These are phyloP conservation scores for Melikaiella ostensackeni DNA, from an alignment of 2,888 invertebrate species.

Conservation along the genomic window DNA sequence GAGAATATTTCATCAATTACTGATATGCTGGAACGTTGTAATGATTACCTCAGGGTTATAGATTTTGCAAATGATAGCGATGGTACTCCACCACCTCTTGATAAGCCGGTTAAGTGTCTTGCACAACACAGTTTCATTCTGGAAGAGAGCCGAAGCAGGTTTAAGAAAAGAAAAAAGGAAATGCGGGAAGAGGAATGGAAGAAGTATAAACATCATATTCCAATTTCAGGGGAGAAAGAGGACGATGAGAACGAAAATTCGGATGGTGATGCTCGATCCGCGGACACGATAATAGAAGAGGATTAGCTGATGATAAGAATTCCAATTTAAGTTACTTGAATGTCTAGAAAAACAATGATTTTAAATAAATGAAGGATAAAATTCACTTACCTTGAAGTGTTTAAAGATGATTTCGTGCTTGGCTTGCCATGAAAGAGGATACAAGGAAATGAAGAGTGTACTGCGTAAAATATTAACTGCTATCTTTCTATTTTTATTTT, in stretches of 20 bases:
- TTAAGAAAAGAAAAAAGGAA: constrained; percentile 52
- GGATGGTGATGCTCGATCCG: background rate
- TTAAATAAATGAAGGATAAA: background rate
- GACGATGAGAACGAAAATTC: background rate
- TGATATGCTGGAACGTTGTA: constrained; percentile 53
- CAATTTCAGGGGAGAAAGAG: constrained; percentile 39
- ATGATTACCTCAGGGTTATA: constrained; percentile 63
- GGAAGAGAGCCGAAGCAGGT: constrained; percentile 55
- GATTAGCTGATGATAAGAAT: background rate
- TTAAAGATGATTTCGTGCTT: constrained; percentile 5
- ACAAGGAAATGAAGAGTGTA: background rate
- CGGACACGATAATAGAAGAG: background rate
- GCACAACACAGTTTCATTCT: constrained; percentile 57
- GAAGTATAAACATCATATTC: constrained; percentile 58
- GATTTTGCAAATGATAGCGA: constrained; percentile 58
- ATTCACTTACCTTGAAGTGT: constrained; percentile 17
- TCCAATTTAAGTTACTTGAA: background rate
- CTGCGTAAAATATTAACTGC: constrained; percentile 8
- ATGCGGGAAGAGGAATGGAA: constrained; percentile 60
- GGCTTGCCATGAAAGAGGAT: background rate
- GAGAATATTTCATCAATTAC: constrained; percentile 20
- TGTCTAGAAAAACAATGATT: background rate
- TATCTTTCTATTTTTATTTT: constrained; percentile 33
- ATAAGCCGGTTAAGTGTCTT: constrained; percentile 55
- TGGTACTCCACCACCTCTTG: constrained; percentile 3